Percentiles rank a stretch among this genome's conserved stretches.
Conservation (phyloP, 2,113 vertebrate genomes). For the Sander vitreus region DNA sequence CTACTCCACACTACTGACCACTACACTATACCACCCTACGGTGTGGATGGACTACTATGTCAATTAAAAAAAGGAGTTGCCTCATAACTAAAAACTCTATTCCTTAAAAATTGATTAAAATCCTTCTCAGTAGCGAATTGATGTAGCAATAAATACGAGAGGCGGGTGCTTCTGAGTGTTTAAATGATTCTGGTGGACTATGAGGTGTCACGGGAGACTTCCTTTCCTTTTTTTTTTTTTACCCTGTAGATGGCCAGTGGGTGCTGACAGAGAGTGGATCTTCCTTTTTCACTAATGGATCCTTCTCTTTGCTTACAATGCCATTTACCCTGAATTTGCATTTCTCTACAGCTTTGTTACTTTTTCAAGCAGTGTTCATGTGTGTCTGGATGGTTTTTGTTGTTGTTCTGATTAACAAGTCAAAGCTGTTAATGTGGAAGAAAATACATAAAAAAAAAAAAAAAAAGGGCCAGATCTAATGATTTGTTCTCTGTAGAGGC, state of each 20-base stretch:
- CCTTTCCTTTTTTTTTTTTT: conserved; percentile 2
- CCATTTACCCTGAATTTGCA: conserved; percentile 29
- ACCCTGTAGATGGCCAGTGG: conserved; percentile 31
- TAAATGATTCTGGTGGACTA: conserved; percentile 49
- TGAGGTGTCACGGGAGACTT: conserved; percentile 52
- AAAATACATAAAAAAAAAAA: neutral
- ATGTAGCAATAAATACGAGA: conserved; percentile 82
- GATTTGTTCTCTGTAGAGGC: conserved; percentile 77
- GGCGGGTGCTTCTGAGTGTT: conserved; percentile 57
- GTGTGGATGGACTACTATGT: conserved; percentile 75
- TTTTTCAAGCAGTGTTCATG: conserved; percentile 35
- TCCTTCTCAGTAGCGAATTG: conserved; percentile 81
- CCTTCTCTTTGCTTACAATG: conserved; percentile 1
- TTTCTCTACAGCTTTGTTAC: conserved; percentile 59
- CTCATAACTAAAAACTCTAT: conserved; percentile 56
- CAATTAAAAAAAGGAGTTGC: conserved; percentile 53
- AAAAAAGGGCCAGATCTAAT: conserved; percentile 79
- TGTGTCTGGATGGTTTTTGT: neutral
- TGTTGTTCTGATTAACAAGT: conserved; percentile 78
- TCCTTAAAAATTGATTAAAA: conserved; percentile 41
- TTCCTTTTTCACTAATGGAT: conserved; percentile 47
- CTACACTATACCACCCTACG: conserved; percentile 75
- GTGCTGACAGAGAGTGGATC: conserved; percentile 19
- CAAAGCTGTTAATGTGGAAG: conserved; percentile 82
- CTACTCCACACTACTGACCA: conserved; percentile 83